Evolutionary conservation across 2,888 invertebrate species (phyloP).

Genomic region (Morpho helenor): DNA sequence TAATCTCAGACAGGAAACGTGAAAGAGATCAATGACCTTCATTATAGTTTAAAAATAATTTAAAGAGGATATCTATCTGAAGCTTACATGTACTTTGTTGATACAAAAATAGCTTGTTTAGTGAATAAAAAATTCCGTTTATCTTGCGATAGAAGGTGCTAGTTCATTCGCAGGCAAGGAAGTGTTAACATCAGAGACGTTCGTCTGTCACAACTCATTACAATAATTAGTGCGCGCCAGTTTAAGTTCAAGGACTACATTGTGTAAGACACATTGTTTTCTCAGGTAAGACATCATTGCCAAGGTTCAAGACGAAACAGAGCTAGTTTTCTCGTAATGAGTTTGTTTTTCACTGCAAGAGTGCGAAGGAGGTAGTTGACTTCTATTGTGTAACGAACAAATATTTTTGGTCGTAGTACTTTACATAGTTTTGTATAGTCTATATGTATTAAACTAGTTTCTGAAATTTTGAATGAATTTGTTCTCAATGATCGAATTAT

Average conservation of each 20-base stretch:
- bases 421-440: too few relatives aligned
- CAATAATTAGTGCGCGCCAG: conserved; percentile 37
- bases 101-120: conserved; percentile 59
- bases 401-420: neutral
- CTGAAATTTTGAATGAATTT: too few relatives aligned
- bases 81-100: conserved; percentile 20
- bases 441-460: too few relatives aligned
- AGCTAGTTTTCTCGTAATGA: neutral
- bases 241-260: conserved; percentile 62
- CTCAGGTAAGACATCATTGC: conserved; percentile 40
- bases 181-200: conserved; percentile 41
- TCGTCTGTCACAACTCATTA: conserved; percentile 35
- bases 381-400: neutral
- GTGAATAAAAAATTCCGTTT: conserved; percentile 58
- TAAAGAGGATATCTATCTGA: conserved; percentile 9
- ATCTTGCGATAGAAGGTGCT: conserved; percentile 41
- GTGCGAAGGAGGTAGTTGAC: neutral
- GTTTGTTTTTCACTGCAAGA: neutral
- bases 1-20: neutral
- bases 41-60: conserved; percentile 14
- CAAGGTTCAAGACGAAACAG: neutral
- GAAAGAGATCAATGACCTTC: conserved; percentile 21
- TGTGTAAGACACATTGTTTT: conserved; percentile 37
- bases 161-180: conserved; percentile 55
- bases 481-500: too few relatives aligned